Evolutionary conservation across 2,797 vertebrate species (phyloP), one percentile per base, ranked within the genome.

Genomic region (Melanogrammus aeglefinus): DNA sequence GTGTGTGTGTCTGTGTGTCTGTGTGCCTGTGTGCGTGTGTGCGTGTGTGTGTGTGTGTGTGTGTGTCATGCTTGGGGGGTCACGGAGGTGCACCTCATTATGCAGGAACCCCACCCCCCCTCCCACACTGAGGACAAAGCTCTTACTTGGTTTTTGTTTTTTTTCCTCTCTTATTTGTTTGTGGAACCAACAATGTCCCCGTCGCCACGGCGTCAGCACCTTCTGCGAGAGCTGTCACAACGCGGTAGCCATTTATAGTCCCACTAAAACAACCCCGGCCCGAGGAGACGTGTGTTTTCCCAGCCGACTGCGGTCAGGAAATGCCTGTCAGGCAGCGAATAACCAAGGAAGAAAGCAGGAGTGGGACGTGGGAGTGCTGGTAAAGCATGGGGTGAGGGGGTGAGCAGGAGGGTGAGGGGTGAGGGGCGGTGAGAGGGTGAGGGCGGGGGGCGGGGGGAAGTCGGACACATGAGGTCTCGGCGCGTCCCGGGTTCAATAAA

Each of bases 271-370:
- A 83, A 76, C 78, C 78, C 80, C 10, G n/a, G 3, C 14, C 47
- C 14, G 4, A 16, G 14, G 14, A 51, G 44, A 13, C 1, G 13
- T 51, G 47, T 4, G 80, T 77, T 57, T 77, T 91, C 82, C 86
- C 86, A 84, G 77, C 29, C 33, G 18, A 79, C 82, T 83, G 86
- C 41, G 87, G 90, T 91, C 81, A 91, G 92, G 87, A 91, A 86
- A 87, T 75, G 86, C 90, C 86, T 88, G 78, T 87, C 82, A 86
- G 86, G 86, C 89, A 85, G 80, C 85, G 80, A 81, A 81, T 81
- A 85, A 76, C 44, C 70, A 33, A 73, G 80, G 72, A 75, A 88
- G 38, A 10, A 1, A 70, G 29, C 5, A 27, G 3, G 29, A 70
- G n/a, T n/a, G n/a, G 27, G 33, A 72, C 8, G 29, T 72, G 44